Conservation (phyloP, 1,140 invertebrate species). For the Mamestra configurata region DNA sequence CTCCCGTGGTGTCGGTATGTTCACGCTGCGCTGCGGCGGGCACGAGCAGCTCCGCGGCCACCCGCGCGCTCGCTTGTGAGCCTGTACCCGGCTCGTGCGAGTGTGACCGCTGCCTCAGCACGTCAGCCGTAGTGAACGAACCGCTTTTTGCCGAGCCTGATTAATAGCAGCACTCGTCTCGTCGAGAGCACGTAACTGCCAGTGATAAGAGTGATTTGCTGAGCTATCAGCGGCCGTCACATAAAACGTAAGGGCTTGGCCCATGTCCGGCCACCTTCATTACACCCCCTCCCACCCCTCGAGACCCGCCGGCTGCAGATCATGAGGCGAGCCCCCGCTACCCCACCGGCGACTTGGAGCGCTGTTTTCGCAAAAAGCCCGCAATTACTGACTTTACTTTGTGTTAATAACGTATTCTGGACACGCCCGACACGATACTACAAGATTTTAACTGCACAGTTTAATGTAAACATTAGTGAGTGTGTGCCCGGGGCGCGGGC, state of each 20-base stretch:
- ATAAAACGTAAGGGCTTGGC: constrained; percentile 52
- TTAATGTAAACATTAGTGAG: constrained; percentile 28
- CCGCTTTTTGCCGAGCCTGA: background rate
- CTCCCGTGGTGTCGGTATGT: background rate
- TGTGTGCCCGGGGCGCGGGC: background rate
- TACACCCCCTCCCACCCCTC: background rate
- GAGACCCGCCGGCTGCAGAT: too few relatives aligned
- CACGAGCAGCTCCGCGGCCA: too few relatives aligned
- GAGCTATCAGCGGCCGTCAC: constrained; percentile 61
- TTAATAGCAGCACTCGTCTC: constrained; percentile 4
- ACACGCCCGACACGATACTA: constrained; percentile 16
- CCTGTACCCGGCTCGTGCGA: too few relatives aligned
- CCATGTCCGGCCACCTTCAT: constrained; percentile 32
- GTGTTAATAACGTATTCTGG: constrained; percentile 16
- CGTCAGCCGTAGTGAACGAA: background rate
- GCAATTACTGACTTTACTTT: constrained; percentile 52
- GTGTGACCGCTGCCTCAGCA: too few relatives aligned
- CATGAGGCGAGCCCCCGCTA: background rate
- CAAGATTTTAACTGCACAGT: constrained; percentile 16
- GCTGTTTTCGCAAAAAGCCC: constrained; percentile 52
- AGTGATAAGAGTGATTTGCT: constrained; percentile 68
- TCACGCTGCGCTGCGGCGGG: too few relatives aligned
- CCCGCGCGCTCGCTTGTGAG: too few relatives aligned
- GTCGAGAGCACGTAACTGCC: constrained; percentile 50
- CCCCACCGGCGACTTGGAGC: background rate